These are phyloP conservation scores for Heteronetta atricapilla DNA, from an alignment of 2,113 vertebrate genomes.

Conservation along the genomic window DNA sequence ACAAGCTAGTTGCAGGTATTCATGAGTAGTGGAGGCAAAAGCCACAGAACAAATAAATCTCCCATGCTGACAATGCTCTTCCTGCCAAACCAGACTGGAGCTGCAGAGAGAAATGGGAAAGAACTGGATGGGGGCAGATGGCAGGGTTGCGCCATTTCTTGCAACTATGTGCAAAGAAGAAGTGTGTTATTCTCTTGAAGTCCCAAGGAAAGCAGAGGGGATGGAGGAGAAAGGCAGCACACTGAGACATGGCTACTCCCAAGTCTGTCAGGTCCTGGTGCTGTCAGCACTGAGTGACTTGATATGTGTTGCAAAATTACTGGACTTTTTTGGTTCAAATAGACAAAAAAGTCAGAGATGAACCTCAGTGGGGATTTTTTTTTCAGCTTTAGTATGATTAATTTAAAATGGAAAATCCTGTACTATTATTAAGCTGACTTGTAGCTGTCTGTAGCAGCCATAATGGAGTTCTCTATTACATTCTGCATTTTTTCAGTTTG, in stretches of 20 bases:
- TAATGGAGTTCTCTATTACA: neutral
- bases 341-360: neutral
- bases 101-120: neutral
- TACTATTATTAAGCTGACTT: neutral
- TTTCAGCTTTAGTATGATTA: neutral
- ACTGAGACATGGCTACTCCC: rapidly evolving
- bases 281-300: neutral
- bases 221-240: neutral
- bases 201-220: neutral
- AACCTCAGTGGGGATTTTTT: neutral
- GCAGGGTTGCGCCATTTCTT: neutral
- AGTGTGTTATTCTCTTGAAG: too few species aligned
- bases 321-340: neutral
- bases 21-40: neutral
- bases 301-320: neutral
- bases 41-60: neutral
- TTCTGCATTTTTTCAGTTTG: neutral
- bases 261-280: neutral
- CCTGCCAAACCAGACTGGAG: neutral
- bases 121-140: neutral
- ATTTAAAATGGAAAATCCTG: neutral
- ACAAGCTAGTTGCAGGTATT: neutral
- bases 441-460: neutral
- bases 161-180: neutral
- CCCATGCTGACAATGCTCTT: neutral